phyloP scores from a whole-genome alignment of 2,888 invertebrate genomes.

The Amaurobius ferox region DNA sequence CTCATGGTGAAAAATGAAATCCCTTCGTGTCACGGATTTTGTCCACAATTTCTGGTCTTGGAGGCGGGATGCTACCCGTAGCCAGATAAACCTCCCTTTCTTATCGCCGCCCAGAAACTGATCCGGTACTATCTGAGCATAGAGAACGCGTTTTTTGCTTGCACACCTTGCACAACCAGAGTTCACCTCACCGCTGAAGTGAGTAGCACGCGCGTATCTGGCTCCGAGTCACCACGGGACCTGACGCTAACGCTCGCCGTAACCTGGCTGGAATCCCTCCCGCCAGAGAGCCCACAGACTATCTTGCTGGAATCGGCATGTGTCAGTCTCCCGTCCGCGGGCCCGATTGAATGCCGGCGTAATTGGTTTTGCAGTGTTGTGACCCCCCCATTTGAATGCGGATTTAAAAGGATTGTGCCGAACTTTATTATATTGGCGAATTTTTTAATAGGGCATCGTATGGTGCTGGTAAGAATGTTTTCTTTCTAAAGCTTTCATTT shows the following conservation, averaged over 20 bases:
- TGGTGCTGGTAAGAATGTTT: constrained; percentile 49
- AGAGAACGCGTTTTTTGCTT: constrained; percentile 5
- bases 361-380: background rate
- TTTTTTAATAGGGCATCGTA: constrained; percentile 33
- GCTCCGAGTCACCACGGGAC: background rate
- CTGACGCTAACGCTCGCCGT: background rate
- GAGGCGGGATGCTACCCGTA: constrained; percentile 17
- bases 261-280: background rate
- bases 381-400: background rate
- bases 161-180: constrained; percentile 7
- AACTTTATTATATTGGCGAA: background rate
- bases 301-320: background rate
- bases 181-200: background rate
- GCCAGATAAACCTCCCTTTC: constrained; percentile 18
- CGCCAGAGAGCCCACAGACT: background rate
- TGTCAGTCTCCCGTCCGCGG: background rate
- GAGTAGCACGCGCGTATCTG: constrained; percentile 19
- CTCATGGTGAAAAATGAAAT: too few species aligned
- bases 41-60: background rate
- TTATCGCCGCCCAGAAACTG: constrained; percentile 14
- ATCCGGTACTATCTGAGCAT: constrained; percentile 12
- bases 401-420: background rate
- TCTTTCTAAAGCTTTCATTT: background rate
- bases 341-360: background rate
- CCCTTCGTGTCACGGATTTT: too few species aligned